A percentile compares a stretch with the other conserved stretches of the same genome.
Evolutionary conservation across 2,113 vertebrate species (phyloP).

Genomic region (Protobothrops mucrosquamatus): DNA sequence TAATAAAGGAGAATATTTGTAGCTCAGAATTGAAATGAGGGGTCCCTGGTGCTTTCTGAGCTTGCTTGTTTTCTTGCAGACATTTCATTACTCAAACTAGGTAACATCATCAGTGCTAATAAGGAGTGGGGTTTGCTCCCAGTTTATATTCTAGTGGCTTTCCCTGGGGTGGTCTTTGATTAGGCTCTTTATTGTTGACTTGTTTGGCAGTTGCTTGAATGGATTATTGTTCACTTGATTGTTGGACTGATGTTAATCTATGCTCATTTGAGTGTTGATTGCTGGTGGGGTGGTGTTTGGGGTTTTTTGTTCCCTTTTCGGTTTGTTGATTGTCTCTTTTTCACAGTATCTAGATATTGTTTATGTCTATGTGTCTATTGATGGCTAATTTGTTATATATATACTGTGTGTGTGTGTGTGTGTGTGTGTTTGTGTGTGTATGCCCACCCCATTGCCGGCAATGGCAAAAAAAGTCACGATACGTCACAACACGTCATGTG

Average conservation of each 20-base stretch:
- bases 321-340: background rate
- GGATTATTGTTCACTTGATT: background rate
- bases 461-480: too few relatives aligned
- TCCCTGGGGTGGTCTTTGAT: background rate
- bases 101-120: background rate
- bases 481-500: too few relatives aligned
- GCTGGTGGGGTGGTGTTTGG: background rate
- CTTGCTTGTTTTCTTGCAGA: background rate
- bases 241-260: background rate
- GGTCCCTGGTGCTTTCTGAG: background rate
- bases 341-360: background rate
- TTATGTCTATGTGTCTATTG: background rate
- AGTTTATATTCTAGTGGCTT: background rate
- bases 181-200: background rate
- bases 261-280: background rate
- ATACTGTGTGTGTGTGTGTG: too few relatives aligned
- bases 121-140: background rate
- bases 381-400: background rate
- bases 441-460: too few relatives aligned
- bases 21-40: background rate
- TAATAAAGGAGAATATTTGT: background rate
- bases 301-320: background rate
- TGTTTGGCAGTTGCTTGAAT: background rate
- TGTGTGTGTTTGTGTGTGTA: too few relatives aligned
- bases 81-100: background rate